Evolutionary conservation across 64 coral and sea anemone genomes (phyloP).

Genomic region (Montipora sp.): DNA sequence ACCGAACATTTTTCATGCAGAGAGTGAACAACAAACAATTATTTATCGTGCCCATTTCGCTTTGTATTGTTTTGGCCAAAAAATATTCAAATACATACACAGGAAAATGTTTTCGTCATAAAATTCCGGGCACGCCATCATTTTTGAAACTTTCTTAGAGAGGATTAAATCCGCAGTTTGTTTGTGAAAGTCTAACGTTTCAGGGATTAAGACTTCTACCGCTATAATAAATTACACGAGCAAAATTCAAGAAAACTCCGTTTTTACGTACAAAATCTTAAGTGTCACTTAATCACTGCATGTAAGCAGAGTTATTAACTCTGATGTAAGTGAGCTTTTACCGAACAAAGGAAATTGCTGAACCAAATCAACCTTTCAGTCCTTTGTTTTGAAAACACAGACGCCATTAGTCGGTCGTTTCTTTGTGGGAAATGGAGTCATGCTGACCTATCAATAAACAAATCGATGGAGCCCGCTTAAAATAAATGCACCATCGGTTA

Average conservation of each 20-base stretch:
- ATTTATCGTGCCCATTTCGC: too few species aligned
- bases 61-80: neutral
- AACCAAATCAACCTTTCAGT: neutral
- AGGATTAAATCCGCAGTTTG: neutral
- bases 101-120: too few species aligned
- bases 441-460: conserved; percentile 18
- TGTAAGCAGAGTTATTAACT: neutral
- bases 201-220: neutral
- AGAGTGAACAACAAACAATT: neutral
- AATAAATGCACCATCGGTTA: neutral
- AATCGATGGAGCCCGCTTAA: neutral
- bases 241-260: too few species aligned
- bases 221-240: too few species aligned
- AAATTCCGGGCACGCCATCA: too few species aligned
- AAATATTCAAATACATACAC: neutral
- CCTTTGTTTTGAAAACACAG: conserved; percentile 30
- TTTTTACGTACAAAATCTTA: neutral
- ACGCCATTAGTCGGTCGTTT: neutral
- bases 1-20: neutral
- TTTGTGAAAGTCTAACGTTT: neutral
- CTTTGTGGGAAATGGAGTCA: conserved; percentile 27
- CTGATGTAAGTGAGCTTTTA: neutral
- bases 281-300: neutral
- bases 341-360: neutral
- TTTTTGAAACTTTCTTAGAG: too few species aligned